Base-by-base conservation (phyloP, 2,113 vertebrate genomes). In the Coregonus clupeaformis region DNA sequence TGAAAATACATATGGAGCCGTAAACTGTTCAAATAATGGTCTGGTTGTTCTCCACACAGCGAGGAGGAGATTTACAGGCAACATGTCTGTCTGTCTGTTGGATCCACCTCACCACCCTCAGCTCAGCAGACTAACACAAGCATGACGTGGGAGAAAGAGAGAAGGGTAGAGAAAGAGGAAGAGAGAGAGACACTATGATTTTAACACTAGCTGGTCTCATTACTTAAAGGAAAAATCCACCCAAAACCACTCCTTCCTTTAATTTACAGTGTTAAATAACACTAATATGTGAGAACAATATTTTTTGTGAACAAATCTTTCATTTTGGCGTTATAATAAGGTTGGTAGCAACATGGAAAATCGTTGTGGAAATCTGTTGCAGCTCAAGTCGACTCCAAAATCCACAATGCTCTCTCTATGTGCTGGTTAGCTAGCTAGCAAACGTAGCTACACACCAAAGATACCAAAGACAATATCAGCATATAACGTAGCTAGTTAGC, bases 1-100 rank as follows among this genome's bases (percentile, higher is more conserved):
- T 68, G 86, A 91, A 92, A 93, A 90, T 87, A 87, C 91, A 92
- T 92, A 90, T 92, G 90, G 89, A 90, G 86, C 78, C 77, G 89
- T 91, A 92, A 90, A 90, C 80, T 67, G 76, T 87, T 89, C 78
- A 63, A 84, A 92, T 89, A 91, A 90, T 90, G 88, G 85, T 84
- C 77, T 73, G 80, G 84, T 90, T 89, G 86, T 90, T 91, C 87
- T 88, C 81, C 85, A 83, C 72, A 1, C 81, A 77, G 84, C 89
- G 82, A 84, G 83, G 9, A 42, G 36, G 36, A 84, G 84, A 90
- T 93, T 91, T 92, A 91, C 84, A 89, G 80, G 84, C 85, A 86
- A 73, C 73, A 86, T 73, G 59, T 24, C 57, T 32, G 73, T 82
- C 68, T 42, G 36, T 42, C 36, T 42, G 76, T 81, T 87, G 84